Evolutionary conservation across 2,113 vertebrate genomes (phyloP), one percentile per base, ranked within the genome.

Genomic region (Cheilinus undulatus): DNA sequence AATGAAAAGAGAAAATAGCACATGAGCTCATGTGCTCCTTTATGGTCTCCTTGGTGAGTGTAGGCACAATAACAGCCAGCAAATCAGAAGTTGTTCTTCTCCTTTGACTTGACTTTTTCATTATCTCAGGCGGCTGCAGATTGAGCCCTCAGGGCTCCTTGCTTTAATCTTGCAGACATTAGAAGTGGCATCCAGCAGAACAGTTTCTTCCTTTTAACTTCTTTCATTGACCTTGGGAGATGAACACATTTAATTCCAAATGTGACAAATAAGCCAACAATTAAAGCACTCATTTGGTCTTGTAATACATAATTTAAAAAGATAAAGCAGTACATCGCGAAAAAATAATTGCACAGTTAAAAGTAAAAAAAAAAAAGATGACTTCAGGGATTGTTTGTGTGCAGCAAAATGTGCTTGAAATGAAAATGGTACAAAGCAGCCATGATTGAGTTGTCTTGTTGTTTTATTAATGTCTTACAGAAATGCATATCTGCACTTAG

Each of bases 21-120:
- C 20, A 32, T 36, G 20, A 38, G 23, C 22, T 57, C 32, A 15
- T 28, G 17, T 15, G 24, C 26, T 46, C 19, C 42, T 30, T 61
- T 7, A 30, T 61, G 19, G 19, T 11, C 24, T 8, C 40, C 19
- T 23, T 54, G 9, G 13, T 51, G 23, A 42, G 13, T 28, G 49
- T 43, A 8, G 14, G 13, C 27, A 27, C 42, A 49, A 24, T 24
- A 43, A 70, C 43, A 38, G 53, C 71, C 34, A 56, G 63, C 40
- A 83, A 83, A 83, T 76, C 65, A 66, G 24, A 62, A 70, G 20
- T 14, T 51, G 43, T 69, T 58, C 1, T 61, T 70, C 11, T 40
- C 23, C 59, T 79, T 74, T 76, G 28, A 82, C 26, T 60, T 24
- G n/a, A 57, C 30, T 81, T 73, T 75, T 75, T 76, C 20, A 57